A percentile compares a stretch with the other conserved stretches of the same genome.
phyloP scores from a whole-genome alignment of 2,113 vertebrate genomes.

The Cynopterus brachyotis region DNA sequence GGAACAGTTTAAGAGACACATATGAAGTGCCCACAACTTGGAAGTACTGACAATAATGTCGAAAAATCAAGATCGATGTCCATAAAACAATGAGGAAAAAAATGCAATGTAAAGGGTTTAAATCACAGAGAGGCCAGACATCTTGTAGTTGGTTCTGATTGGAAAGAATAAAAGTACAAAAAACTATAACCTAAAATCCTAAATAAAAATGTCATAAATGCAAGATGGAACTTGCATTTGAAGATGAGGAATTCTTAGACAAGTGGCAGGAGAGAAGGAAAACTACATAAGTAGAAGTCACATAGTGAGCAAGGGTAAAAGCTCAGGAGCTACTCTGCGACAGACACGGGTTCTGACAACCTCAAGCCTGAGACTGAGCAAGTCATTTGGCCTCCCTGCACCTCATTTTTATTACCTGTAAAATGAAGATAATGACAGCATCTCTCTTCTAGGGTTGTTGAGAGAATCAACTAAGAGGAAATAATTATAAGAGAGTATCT shows the following conservation, averaged over 20 bases:
- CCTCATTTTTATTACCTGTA: not conserved
- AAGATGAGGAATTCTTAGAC: not conserved
- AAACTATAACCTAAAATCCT: not conserved
- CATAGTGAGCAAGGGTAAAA: rapidly evolving
- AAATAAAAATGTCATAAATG: conserved; percentile 38
- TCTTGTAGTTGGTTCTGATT: not conserved
- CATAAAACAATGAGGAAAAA: not conserved
- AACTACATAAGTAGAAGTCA: not conserved
- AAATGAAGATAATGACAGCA: too few relatives aligned
- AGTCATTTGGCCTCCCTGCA: too few relatives aligned
- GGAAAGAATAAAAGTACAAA: not conserved
- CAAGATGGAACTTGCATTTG: not conserved
- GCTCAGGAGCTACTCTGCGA: not conserved
- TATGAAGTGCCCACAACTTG: not conserved
- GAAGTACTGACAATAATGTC: not conserved
- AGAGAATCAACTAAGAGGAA: not conserved
- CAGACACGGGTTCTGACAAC: not conserved
- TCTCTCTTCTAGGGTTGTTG: not conserved
- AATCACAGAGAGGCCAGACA: not conserved
- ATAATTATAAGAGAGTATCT: not conserved
- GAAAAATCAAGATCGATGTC: not conserved
- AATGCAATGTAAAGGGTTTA: not conserved
- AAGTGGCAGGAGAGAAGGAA: not conserved
- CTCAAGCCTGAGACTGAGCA: not conserved
- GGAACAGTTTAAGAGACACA: not conserved